Base-by-base conservation (phyloP, 2,797 vertebrate species). In the Aratinga solstitialis region DNA sequence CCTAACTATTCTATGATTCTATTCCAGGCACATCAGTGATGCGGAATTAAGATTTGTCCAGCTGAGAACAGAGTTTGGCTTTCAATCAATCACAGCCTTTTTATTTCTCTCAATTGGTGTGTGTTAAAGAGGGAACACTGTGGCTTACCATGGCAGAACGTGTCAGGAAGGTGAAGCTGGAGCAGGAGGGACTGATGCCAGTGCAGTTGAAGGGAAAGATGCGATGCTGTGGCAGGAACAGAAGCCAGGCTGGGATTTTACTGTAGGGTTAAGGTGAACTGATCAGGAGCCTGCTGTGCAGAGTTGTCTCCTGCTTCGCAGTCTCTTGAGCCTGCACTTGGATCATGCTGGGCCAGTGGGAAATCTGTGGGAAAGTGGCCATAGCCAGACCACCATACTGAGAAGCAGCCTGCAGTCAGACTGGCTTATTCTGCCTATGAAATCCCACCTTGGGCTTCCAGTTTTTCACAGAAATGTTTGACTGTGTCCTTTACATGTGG, bases 1-100 rank as follows among this genome's bases (percentile, higher is more conserved):
- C 47, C 23, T 48, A 13, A 48, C 47, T 48, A 48, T 48, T 48
- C 47, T 24, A 48, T 48, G 47, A 48, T 23, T 48, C 56, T 51
- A 48, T 81, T 83, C 48, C 40, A 73, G 71, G 67, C 84, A 77
- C 87, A 89, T 76, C 82, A 67, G 61, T 65, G 73, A 65, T 63
- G 69, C 65, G 78, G 76, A 80, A 72, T 94, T 94, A 89, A 88
- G 65, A 54, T 84, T 74, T 91, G 69, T 86, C 66, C 69, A 72
- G 62, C 82, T 94, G 79, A 72, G 93, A 85, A 54, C 27, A 78
- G 38, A 63, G 50, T 75, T 87, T 84, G 69, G 23, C 45, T 93
- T 85, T 91, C 79, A 61, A 30, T 67, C 72, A 84, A 5, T 50
- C 54, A 32, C 24, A 58, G 30, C 26, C 24, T 62, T 94, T 90